Evolutionary conservation across 2,797 vertebrate species (phyloP), one percentile per base, ranked within the genome.

Genomic region (Halcyon leucocephala): DNA sequence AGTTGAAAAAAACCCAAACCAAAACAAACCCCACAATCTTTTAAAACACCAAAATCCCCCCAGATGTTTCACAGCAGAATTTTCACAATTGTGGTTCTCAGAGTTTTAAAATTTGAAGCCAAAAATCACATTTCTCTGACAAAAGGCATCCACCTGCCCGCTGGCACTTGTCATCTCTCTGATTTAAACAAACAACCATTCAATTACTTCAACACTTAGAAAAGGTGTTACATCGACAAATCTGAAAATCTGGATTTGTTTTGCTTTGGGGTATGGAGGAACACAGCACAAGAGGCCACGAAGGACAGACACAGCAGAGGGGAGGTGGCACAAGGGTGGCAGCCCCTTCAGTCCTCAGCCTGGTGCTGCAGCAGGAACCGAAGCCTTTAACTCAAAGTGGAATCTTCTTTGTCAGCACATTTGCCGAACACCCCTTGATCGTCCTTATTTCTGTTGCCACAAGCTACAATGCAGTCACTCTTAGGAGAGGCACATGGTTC

Each of bases 241-340:
- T 28, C 24, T 44, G 46, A 70, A 86, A 60, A 37, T 8, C 21
- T 44, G 22, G 19, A 19, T 60, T 82, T 2, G 16, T 39, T 87
- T 72, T 73, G 44, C 86, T 81, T 62, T 82, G 28, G 24, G 57
- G 11, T 11, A 5, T 4, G 44, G 67, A 57, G 42, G 48, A 52
- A 51, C 51, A 33, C 0, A 1, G 26, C 0, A 12, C 0, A 2
- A 76, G 46, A 51, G 64, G 33, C 35, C 6, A 11, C 0, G 0
- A 42, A 65, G 72, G 39, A 58, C 35, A 57, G 17, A 4, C 2
- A 5, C 5, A 21, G 52, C 1, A 5, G 10, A 12, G 10, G 35
- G 51, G n/a, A 44, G 49, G 46, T 2, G 9, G n/a, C 58, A 61
- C 28, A 0, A 2, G 6, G 2, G 18, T 51, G 35, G 25, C 48